These are phyloP conservation scores for Drosophila paramelanica DNA, from an alignment of 2,888 invertebrate species.

Conservation along the genomic window DNA sequence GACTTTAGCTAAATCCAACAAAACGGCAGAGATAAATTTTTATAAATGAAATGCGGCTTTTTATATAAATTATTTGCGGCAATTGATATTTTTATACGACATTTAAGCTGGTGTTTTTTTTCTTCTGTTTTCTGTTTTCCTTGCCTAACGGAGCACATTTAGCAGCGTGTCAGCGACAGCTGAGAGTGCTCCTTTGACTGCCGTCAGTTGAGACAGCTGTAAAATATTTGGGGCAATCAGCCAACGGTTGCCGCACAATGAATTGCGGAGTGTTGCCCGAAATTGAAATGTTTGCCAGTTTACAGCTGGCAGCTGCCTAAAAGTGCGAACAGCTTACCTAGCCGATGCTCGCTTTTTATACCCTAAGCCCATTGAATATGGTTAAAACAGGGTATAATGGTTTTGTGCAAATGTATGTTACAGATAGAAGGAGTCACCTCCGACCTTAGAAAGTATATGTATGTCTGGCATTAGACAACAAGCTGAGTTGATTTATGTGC, in stretches of 20 bases:
- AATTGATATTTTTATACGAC: conserved; percentile 47
- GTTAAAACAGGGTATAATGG: too few relatives aligned
- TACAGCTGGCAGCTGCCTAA: conserved; percentile 14
- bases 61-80: conserved; percentile 55
- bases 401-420: too few relatives aligned
- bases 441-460: too few relatives aligned
- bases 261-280: conserved; percentile 27
- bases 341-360: conserved; percentile 43
- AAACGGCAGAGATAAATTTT: conserved; percentile 2
- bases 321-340: conserved; percentile 54
- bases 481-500: too few relatives aligned
- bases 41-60: conserved; percentile 19
- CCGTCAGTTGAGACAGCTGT: conserved; percentile 34
- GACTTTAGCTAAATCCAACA: conserved; percentile 1
- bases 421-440: too few relatives aligned
- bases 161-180: conserved; percentile 58
- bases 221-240: conserved; percentile 66
- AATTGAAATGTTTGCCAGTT: conserved; percentile 61
- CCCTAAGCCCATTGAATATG: too few relatives aligned
- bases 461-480: too few relatives aligned
- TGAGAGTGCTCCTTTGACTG: conserved; percentile 21
- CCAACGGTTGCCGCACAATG: conserved; percentile 39
- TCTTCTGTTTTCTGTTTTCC: too few relatives aligned
- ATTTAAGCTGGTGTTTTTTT: conserved; percentile 8
- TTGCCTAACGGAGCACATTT: conserved; percentile 47